Evolutionary conservation across 2,888 invertebrate species (phyloP).

Genomic region (Caenorhabditis sulstoni): DNA sequence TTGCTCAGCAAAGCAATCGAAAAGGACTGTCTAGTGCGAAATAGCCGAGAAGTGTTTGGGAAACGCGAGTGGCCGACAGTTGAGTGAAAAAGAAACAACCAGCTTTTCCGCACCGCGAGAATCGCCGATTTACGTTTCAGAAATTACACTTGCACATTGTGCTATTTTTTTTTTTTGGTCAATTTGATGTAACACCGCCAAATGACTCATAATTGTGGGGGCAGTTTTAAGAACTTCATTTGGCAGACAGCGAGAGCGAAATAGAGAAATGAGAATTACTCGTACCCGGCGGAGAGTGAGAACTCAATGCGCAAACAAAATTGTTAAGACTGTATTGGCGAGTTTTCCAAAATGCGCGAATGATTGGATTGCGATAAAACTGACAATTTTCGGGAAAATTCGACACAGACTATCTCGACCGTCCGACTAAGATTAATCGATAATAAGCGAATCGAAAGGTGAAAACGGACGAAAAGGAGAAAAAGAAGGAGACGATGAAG

Average conservation of each 20-base stretch:
- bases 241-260: constrained; percentile 12
- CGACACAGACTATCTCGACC: background rate
- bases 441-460: constrained; percentile 21
- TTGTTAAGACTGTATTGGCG: constrained; percentile 2
- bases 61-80: constrained; percentile 5
- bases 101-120: constrained; percentile 16
- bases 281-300: constrained; percentile 19
- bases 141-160: constrained; percentile 21
- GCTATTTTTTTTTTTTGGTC: constrained; percentile 1
- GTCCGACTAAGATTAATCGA: constrained; percentile 25
- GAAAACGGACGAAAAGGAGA: background rate
- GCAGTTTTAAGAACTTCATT: background rate
- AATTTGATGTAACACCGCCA: background rate
- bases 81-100: constrained; percentile 17
- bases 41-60: constrained; percentile 11
- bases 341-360: constrained; percentile 4
- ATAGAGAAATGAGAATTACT: constrained; percentile 13
- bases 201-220: constrained; percentile 16
- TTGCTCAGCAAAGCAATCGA: constrained; percentile 29
- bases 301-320: constrained; percentile 34
- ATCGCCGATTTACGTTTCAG: background rate
- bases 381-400: background rate
- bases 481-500: background rate
- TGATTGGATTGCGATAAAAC: constrained; percentile 13
- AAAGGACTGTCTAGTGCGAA: background rate